These are phyloP conservation scores for Notiomystis cincta DNA, from an alignment of 2,113 vertebrate genomes.

Conservation along the genomic window DNA sequence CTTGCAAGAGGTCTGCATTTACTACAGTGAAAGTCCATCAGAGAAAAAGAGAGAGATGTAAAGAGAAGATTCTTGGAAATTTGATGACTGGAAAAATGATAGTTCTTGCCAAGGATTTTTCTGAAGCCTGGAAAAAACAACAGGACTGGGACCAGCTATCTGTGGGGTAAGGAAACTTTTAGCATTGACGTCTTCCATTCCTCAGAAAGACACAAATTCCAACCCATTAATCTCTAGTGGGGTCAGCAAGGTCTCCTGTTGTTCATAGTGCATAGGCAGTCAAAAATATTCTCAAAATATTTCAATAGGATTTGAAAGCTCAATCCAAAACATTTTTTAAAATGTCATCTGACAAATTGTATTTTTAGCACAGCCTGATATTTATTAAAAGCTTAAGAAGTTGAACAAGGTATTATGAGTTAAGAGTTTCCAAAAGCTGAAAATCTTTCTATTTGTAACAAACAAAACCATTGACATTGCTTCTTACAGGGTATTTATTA, in stretches of 20 bases:
- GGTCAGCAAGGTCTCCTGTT: slow-evolving; percentile 30
- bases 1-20: slow-evolving; percentile 42
- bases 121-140: slow-evolving; percentile 64
- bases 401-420: neutral
- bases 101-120: slow-evolving; percentile 70
- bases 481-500: neutral
- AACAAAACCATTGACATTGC: neutral
- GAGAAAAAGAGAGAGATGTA: slow-evolving; percentile 48
- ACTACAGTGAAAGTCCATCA: slow-evolving; percentile 49
- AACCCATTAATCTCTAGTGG: slow-evolving; percentile 57
- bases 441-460: neutral
- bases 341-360: neutral
- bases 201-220: slow-evolving; percentile 47
- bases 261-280: slow-evolving; percentile 12
- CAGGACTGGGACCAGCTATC: slow-evolving; percentile 47
- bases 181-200: slow-evolving; percentile 66
- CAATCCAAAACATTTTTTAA: neutral
- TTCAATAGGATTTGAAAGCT: slow-evolving; percentile 19
- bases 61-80: slow-evolving; percentile 59
- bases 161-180: slow-evolving; percentile 63
- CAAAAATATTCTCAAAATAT: slow-evolving; percentile 47
- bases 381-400: neutral
- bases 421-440: neutral
- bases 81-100: slow-evolving; percentile 58
- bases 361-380: neutral